phyloP scores from a whole-genome alignment of 2,797 vertebrate genomes.

The Glossophaga mutica region DNA sequence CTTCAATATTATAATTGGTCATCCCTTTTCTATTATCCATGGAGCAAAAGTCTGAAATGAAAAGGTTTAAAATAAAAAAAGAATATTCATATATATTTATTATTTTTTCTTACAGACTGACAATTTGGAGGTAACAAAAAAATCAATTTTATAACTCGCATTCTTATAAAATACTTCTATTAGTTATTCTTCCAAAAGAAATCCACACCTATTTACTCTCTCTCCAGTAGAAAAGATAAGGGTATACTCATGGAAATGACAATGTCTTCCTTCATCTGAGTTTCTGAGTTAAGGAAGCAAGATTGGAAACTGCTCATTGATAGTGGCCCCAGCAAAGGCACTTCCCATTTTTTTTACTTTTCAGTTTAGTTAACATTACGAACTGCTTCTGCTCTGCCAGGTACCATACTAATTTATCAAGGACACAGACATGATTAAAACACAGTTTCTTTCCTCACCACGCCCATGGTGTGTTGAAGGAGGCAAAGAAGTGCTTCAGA shows the following conservation, averaged over 20 bases:
- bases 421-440: background rate
- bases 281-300: conserved; percentile 19
- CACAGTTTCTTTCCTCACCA: background rate
- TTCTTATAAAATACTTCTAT: background rate
- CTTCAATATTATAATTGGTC: background rate
- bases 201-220: background rate
- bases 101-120: conserved; percentile 15
- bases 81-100: background rate
- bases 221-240: background rate
- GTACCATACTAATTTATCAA: background rate
- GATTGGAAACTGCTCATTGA: background rate
- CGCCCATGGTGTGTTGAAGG: background rate
- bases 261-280: background rate
- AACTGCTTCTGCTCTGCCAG: background rate
- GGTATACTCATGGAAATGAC: background rate
- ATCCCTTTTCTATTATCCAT: background rate
- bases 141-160: background rate
- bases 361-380: background rate
- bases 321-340: background rate
- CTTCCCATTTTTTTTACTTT: background rate
- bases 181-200: background rate
- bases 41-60: background rate
- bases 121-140: background rate
- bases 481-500: background rate
- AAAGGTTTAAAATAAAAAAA: background rate